phyloP scores from a whole-genome alignment of 1,140 invertebrate genomes.

The Pantala flavescens region DNA sequence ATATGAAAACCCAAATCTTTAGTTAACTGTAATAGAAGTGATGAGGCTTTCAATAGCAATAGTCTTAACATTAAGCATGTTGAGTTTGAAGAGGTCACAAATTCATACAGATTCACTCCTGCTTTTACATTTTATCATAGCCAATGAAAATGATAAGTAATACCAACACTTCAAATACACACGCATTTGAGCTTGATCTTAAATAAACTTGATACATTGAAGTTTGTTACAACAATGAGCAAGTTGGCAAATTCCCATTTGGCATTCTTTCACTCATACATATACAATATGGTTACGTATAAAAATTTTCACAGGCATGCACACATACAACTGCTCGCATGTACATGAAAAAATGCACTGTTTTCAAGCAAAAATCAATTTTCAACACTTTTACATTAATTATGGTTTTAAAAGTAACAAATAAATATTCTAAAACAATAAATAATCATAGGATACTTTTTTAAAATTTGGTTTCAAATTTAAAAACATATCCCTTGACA shows the following conservation, averaged over 20 bases:
- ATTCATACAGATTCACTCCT: conserved; percentile 1
- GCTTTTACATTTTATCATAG: background rate
- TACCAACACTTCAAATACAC: background rate
- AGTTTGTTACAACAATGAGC: background rate
- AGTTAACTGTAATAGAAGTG: conserved; percentile 10
- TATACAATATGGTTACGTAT: background rate
- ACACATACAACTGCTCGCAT: background rate
- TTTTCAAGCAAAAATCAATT: background rate
- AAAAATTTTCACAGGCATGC: background rate
- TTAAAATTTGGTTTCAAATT: background rate
- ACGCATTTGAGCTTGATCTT: background rate
- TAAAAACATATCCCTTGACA: background rate
- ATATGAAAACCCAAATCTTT: conserved; percentile 3
- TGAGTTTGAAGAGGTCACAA: conserved; percentile 9
- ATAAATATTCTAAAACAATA: background rate
- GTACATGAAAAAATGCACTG: background rate
- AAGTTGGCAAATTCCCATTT: conserved; percentile 9
- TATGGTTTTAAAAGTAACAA: background rate
- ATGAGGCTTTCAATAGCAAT: conserved; percentile 9
- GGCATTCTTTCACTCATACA: background rate
- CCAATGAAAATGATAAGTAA: background rate
- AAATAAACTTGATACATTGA: background rate
- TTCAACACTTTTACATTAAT: background rate
- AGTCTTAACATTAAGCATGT: conserved; percentile 4
- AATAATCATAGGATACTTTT: background rate